A percentile compares a stretch with the other conserved stretches of the same genome.
These are phyloP conservation scores for Lasioglossum zephyrum DNA, from an alignment of 2,888 invertebrate species.

Conservation along the genomic window DNA sequence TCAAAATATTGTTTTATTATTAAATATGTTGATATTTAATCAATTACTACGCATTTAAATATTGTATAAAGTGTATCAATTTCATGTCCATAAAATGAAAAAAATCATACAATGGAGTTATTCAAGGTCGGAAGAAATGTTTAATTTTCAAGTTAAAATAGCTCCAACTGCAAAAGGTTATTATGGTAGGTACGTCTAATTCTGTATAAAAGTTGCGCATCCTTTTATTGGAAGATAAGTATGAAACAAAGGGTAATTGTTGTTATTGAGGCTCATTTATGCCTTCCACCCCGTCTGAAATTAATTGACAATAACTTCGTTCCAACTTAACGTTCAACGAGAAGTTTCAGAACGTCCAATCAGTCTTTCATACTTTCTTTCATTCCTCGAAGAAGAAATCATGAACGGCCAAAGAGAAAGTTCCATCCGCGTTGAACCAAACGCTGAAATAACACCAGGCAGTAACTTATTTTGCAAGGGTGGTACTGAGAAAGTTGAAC, in stretches of 20 bases:
- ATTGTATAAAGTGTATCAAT: too few relatives aligned
- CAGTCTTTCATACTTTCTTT: constrained; percentile 1
- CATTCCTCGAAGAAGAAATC: background rate
- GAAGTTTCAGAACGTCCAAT: background rate
- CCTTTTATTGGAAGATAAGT: background rate
- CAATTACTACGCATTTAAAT: too few relatives aligned
- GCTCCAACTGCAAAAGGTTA: too few relatives aligned
- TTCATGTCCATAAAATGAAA: too few relatives aligned
- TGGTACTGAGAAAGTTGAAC: constrained; percentile 8
- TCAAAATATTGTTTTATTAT: too few relatives aligned
- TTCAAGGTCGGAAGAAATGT: too few relatives aligned
- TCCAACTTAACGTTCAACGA: background rate
- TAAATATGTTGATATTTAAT: too few relatives aligned
- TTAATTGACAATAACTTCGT: background rate
- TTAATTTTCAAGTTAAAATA: too few relatives aligned
- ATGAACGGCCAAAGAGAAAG: constrained; percentile 1
- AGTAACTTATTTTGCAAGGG: constrained; percentile 2
- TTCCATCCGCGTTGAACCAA: constrained; percentile 4
- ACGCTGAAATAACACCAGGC: constrained; percentile 12
- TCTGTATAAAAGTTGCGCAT: background rate
- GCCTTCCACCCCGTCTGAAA: background rate
- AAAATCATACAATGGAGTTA: too few relatives aligned
- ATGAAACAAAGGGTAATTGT: background rate
- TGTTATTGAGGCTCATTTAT: background rate
- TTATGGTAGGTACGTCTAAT: too few relatives aligned